Evolutionary conservation across 2,113 vertebrate species (phyloP).

Genomic region (Oryzias woworae): DNA sequence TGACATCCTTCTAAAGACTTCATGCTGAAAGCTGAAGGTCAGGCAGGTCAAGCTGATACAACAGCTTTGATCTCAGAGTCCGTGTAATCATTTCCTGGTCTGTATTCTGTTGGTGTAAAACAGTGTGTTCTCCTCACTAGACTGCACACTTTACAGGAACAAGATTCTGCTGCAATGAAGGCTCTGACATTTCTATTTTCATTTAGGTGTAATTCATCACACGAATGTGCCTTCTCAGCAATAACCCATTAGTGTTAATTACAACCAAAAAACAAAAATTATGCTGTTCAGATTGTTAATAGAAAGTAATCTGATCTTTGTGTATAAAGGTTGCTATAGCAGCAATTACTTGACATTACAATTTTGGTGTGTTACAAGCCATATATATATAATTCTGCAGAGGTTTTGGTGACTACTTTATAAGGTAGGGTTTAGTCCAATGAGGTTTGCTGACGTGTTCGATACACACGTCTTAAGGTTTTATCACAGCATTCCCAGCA

Average conservation of each 20-base stretch:
- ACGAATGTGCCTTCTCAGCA: not conserved
- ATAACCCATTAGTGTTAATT: not conserved
- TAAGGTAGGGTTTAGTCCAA: too few species aligned
- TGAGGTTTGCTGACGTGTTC: too few species aligned
- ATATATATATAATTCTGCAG: too few species aligned
- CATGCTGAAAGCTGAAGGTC: constrained; percentile 39
- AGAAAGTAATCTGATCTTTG: too few species aligned
- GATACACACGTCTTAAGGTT: too few species aligned
- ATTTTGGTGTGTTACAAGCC: too few species aligned
- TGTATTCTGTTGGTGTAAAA: not conserved
- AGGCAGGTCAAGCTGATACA: constrained; percentile 33
- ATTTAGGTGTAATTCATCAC: constrained; percentile 8
- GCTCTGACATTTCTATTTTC: not conserved
- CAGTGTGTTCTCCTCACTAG: constrained; percentile 22
- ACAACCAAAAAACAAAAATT: too few species aligned
- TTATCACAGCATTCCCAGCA: too few species aligned
- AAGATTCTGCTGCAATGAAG: constrained; percentile 9
- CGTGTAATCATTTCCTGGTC: constrained; percentile 25
- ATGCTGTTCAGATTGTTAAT: too few species aligned
- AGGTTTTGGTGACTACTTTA: too few species aligned
- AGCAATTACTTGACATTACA: too few species aligned
- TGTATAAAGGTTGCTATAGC: too few species aligned
- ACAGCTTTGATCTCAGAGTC: constrained; percentile 48
- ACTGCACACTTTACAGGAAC: constrained; percentile 20
- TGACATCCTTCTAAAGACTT: constrained; percentile 4